A percentile compares a stretch with the other conserved stretches of the same genome.
These are phyloP conservation scores for Macropodus opercularis DNA, from an alignment of 2,797 vertebrate species.

Conservation along the genomic window DNA sequence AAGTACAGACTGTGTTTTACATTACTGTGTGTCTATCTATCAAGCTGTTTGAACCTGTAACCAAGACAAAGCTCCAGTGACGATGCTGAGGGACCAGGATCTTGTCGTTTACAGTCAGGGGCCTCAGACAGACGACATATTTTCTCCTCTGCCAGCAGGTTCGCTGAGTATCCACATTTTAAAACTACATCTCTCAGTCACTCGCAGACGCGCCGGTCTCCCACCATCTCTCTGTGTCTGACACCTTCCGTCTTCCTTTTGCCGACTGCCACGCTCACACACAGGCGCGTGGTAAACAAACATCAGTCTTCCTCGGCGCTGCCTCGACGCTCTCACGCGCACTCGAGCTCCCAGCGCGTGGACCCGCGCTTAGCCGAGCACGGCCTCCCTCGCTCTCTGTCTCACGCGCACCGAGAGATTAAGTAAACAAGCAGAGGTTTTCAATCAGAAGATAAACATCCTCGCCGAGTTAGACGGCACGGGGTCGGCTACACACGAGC, in stretches of 20 bases:
- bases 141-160: slow-evolving; percentile 41
- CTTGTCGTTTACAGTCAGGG: too few species aligned
- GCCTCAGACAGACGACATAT: slow-evolving; percentile 9
- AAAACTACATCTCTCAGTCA: slow-evolving; percentile 9
- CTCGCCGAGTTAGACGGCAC: neutral
- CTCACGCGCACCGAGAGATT: neutral
- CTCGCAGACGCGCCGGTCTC: slow-evolving; percentile 8
- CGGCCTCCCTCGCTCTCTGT: neutral
- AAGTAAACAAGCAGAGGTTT: slow-evolving; percentile 16
- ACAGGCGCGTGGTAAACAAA: neutral
- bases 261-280: neutral
- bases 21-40: too few species aligned
- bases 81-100: too few species aligned
- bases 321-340: neutral
- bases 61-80: too few species aligned
- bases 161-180: slow-evolving; percentile 28
- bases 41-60: too few species aligned
- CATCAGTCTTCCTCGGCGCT: neutral
- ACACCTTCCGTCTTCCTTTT: neutral
- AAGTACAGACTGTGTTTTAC: neutral
- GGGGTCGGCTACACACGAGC: neutral
- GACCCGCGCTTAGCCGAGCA: slow-evolving; percentile 1
- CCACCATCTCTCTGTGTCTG: neutral
- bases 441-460: slow-evolving; percentile 11
- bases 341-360: neutral